Evolutionary conservation across 2,888 invertebrate species (phyloP).

Genomic region (Ophion slaviceki): DNA sequence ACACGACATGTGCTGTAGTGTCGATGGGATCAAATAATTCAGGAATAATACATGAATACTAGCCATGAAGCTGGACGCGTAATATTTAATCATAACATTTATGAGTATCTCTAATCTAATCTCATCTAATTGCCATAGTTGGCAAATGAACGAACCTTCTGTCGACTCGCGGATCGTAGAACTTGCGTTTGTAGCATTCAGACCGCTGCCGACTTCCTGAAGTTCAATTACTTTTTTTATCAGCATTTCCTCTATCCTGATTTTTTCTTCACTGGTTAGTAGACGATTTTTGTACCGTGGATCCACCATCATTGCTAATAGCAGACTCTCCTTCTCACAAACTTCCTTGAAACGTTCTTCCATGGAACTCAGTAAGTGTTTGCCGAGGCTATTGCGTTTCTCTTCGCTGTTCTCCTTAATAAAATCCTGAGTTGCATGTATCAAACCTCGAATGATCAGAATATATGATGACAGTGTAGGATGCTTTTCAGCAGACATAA

Average conservation of each 20-base stretch:
- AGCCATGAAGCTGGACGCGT: not conserved
- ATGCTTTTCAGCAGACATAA: conserved; percentile 11
- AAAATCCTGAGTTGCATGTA: conserved; percentile 8
- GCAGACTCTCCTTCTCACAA: not conserved
- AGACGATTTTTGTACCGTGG: conserved; percentile 4
- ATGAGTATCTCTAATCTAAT: not conserved
- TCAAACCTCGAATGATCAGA: conserved; percentile 22
- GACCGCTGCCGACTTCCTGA: not conserved
- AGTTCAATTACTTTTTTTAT: not conserved
- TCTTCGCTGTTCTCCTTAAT: conserved; percentile 5
- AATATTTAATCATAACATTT: not conserved
- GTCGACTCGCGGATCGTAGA: conserved; percentile 8
- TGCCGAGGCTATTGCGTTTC: conserved; percentile 13
- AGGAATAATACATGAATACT: not conserved
- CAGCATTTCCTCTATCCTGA: not conserved
- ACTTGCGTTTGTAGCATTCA: not conserved
- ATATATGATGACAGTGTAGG: conserved; percentile 16
- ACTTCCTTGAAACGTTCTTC: not conserved
- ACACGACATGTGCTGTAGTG: not conserved
- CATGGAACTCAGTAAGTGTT: conserved; percentile 8
- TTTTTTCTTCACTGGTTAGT: not conserved
- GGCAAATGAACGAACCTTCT: not conserved
- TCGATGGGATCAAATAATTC: not conserved
- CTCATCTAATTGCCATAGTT: not conserved
- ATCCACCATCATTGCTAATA: conserved; percentile 12